Percentiles rank a stretch among this genome's conserved stretches.
Evolutionary conservation across 2,888 invertebrate species (phyloP).

Genomic region (Synergus umbraculus): DNA sequence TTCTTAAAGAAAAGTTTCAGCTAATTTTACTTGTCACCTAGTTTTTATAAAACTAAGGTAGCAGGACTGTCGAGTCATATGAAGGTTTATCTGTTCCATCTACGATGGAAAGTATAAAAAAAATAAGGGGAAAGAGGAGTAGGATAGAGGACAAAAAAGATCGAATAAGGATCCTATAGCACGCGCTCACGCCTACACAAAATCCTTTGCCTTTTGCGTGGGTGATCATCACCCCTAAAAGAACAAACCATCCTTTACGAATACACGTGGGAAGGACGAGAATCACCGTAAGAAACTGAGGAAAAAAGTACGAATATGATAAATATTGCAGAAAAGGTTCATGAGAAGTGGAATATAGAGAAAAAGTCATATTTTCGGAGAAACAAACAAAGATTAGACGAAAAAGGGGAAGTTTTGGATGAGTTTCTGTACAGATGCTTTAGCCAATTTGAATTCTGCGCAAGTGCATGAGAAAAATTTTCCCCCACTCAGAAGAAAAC

Average conservation of each 20-base stretch:
- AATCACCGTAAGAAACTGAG: neutral
- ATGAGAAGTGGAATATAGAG: neutral
- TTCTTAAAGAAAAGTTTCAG: neutral
- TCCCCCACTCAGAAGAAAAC: too few relatives aligned
- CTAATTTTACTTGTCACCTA: neutral
- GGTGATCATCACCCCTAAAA: constrained; percentile 28
- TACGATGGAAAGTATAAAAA: neutral
- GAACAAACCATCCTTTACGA: neutral
- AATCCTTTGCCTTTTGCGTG: constrained; percentile 41
- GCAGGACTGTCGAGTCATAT: neutral
- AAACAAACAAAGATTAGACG: neutral
- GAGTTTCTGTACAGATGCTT: too few relatives aligned
- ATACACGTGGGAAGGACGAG: neutral
- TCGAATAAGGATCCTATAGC: constrained; percentile 1
- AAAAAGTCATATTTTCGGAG: neutral
- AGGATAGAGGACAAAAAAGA: neutral
- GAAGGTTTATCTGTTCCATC: neutral
- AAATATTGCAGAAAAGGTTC: neutral
- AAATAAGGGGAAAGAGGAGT: neutral
- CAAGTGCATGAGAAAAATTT: too few relatives aligned
- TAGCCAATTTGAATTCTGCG: too few relatives aligned
- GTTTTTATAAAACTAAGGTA: neutral
- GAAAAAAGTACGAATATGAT: constrained; percentile 15
- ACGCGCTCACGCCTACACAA: constrained; percentile 40
- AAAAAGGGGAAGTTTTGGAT: neutral